A percentile compares a stretch with the other conserved stretches of the same genome.
These are phyloP conservation scores for Athalia circularis DNA, from an alignment of 2,888 invertebrate species.

Conservation along the genomic window DNA sequence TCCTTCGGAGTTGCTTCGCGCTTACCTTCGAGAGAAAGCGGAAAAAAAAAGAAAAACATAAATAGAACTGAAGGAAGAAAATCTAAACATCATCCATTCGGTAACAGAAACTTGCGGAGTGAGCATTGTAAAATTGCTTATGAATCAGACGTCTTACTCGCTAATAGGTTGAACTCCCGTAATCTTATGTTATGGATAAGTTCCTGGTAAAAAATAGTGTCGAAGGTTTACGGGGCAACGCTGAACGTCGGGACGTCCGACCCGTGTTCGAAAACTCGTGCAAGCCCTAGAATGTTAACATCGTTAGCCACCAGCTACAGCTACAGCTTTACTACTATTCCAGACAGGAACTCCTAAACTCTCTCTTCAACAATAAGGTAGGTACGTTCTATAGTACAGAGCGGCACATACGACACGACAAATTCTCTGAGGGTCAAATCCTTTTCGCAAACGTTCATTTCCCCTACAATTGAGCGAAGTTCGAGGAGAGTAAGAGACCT, in stretches of 20 bases:
- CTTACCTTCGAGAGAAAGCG: no score
- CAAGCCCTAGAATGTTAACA: slow-evolving; percentile 39
- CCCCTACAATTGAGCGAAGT: not conserved
- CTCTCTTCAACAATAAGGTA: not conserved
- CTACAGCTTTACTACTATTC: not conserved
- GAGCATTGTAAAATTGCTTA: slow-evolving; percentile 3
- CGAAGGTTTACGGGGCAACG: slow-evolving; percentile 10
- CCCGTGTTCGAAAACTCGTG: slow-evolving; percentile 40
- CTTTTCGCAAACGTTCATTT: not conserved
- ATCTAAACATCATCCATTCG: not conserved
- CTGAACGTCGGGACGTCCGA: slow-evolving; percentile 37
- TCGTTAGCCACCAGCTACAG: slow-evolving; percentile 29
- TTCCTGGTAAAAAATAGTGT: slow-evolving; percentile 8
- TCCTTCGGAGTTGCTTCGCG: no score
- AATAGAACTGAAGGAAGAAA: not conserved
- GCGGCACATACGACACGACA: not conserved
- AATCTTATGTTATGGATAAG: slow-evolving; percentile 25
- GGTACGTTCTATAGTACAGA: not conserved
- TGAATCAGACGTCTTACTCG: slow-evolving; percentile 27
- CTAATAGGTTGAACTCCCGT: slow-evolving; percentile 22
- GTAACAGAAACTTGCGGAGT: not conserved
- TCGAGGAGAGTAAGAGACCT: no score
- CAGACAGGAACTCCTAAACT: not conserved
- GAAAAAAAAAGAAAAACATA: not conserved
- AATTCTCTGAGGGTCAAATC: slow-evolving; percentile 10